Conservation (phyloP, 2,113 vertebrate genomes). For the Leptosomus discolor region DNA sequence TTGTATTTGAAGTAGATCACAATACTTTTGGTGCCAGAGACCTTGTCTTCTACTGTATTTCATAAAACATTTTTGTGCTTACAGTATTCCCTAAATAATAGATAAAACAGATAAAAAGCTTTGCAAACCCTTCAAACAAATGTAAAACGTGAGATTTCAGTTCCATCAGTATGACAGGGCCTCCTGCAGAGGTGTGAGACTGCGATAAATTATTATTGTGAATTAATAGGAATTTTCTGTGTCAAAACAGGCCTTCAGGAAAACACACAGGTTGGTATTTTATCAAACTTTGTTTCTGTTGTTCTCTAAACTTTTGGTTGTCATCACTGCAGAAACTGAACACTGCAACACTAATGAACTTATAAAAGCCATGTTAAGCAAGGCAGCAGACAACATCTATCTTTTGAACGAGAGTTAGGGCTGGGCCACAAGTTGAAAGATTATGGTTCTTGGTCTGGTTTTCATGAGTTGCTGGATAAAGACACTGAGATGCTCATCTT, state of each 20-base stretch:
- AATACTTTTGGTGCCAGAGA: background rate
- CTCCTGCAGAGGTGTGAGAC: background rate
- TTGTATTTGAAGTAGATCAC: constrained; percentile 23
- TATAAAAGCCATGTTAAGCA: background rate
- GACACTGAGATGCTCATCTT: background rate
- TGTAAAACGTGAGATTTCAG: background rate
- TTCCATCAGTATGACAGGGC: background rate
- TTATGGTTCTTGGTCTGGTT: background rate
- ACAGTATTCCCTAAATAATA: background rate
- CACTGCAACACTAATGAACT: background rate
- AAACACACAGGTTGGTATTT: background rate
- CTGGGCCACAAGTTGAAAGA: background rate
- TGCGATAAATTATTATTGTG: background rate
- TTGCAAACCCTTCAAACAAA: constrained; percentile 4
- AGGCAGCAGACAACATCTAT: background rate
- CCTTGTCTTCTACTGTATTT: background rate
- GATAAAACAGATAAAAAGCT: background rate
- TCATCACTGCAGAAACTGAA: background rate
- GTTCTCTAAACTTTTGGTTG: no score
- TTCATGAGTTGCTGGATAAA: background rate
- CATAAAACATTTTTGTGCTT: background rate
- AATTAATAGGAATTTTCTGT: background rate
- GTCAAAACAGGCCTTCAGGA: background rate
- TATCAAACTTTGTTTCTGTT: no score
- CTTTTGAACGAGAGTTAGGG: background rate